Evolutionary conservation across 1,140 invertebrate species (phyloP), one percentile per base, ranked within the genome.

Genomic region (Uloborus diversus): DNA sequence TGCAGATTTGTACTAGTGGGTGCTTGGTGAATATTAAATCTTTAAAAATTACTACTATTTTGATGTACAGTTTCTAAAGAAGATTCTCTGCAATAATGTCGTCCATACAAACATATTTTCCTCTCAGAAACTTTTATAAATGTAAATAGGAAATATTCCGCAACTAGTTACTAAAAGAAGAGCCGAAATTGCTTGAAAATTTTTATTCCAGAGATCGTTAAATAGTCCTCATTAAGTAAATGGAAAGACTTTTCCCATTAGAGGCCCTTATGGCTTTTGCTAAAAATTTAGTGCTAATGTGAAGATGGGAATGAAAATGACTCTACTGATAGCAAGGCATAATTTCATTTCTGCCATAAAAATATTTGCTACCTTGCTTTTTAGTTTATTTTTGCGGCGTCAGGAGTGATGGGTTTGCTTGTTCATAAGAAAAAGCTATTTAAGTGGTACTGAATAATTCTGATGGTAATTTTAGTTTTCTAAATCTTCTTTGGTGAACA

Each of bases 161-260:
- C 28, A 32, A 61, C n/a, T n/a, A n/a, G n/a, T 32, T 61, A 32
- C 25, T 57, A 25, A 27, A 28, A 28, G 30, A 57, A 28, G 30
- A 27, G n/a, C 28, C 28, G 30, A 61, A 61, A 61, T 32, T 32
- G 25, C 27, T 20, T 14, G 9, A 32, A n/a, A 30, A 32, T 32
- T 61, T 61, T 61, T n/a, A 61, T 32, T 33, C 57, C 33, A 9
- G n/a, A 32, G 57, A 14, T 61, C 56, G 32, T 28, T 32, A 61
- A 61, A 61, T 32, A 61, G 30, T 61, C 33, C 57, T 30, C 27
- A 61, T 61, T 61, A 61, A 13, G 28, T 61, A 61, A 61, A 61
- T 61, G 57, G 57, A 61, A 61, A 61, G 33, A 1, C 57, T 30
- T 30, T 30, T 25, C 14, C 28, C 28, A 32, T 61, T 61, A 32